These are phyloP conservation scores for Platalea minor DNA, from an alignment of 2,797 vertebrate genomes.

Conservation along the genomic window DNA sequence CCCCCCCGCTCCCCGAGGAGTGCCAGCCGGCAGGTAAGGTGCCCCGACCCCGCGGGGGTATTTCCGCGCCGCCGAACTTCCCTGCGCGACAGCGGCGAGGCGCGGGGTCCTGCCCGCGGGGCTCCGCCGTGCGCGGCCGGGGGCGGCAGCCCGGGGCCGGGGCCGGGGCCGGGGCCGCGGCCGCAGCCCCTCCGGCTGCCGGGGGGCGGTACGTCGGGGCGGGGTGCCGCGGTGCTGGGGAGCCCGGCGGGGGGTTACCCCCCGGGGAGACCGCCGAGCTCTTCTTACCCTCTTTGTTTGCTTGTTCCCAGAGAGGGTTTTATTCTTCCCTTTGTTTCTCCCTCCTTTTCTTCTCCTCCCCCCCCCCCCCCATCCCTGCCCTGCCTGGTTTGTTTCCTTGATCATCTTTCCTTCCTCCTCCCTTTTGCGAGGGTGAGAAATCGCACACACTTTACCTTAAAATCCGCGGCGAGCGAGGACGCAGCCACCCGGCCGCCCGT, in stretches of 20 bases:
- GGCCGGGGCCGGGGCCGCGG: neutral
- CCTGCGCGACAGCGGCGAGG: slow-evolving; percentile 32
- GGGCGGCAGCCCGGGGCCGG: neutral
- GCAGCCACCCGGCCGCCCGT: neutral
- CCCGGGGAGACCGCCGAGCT: slow-evolving; percentile 4
- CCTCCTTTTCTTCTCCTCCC: neutral
- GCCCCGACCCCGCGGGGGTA: neutral
- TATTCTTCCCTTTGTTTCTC: slow-evolving; percentile 52
- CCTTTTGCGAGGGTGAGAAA: slow-evolving; percentile 1
- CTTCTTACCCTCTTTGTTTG: slow-evolving; percentile 55
- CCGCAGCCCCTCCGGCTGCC: neutral
- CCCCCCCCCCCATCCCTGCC: neutral
- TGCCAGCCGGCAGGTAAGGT: slow-evolving; percentile 69
- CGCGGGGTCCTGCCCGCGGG: neutral
- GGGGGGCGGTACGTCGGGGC: neutral
- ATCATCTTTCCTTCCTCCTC: neutral
- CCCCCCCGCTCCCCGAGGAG: slow-evolving; percentile 8
- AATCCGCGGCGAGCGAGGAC: neutral
- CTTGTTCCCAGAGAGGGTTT: slow-evolving; percentile 40
- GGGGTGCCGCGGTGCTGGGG: neutral
- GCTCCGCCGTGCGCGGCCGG: neutral
- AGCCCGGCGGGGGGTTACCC: neutral
- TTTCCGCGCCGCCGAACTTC: slow-evolving; percentile 47
- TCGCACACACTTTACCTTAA: neutral
- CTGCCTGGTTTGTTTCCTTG: slow-evolving; percentile 13